Base-by-base conservation (phyloP, 2,888 invertebrate genomes). In the Lymantria monacha region DNA sequence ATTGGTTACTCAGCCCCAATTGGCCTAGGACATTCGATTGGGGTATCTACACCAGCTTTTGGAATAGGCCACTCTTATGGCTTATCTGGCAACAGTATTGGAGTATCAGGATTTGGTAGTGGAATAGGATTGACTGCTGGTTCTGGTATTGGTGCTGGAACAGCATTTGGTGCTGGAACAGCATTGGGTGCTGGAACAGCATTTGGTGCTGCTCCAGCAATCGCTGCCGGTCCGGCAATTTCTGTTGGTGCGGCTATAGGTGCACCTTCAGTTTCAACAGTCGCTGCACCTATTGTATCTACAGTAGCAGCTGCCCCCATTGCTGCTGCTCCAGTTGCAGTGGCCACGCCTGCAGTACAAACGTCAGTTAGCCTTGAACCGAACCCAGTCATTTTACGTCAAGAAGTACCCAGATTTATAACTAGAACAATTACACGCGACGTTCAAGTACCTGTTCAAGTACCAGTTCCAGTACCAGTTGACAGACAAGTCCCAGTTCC, bases 381-480 rank as follows among this genome's bases (percentile, higher is more conserved):
- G 0, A 90, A 90, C 62, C 91, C 90, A 7, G 88, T 90, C 10
- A 83, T 90, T 30, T 68, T 90, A 3, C 76, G 90, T 5, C 89
- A 90, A 63, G 91, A 91, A 70, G 81, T 90, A 1, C 89, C 90
- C 0, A 79, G 88, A 44, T 89, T 71, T 57, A 86, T 91, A 49
- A 89, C 89, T 1, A 81, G 90, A 50, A 91, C 91, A 0, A 85
- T 91, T 49, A 91, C 91, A 0, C 78, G 85, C 36, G 76, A 89
- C 54, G 83, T 90, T 0, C 89, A 88, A 70, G 83, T 88, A 1
- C 86, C 89, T 1, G 82, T 92, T 0, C 85, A 87, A 58, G 92
- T 93, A 0, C 91, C 90, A 0, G 88, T 91, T 10, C 92, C 93
- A 3, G 85, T 87, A 43, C 91, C 91, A 3, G 86, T 91, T 0